A percentile compares a stretch with the other conserved stretches of the same genome.
These are phyloP conservation scores for Perdita meconis DNA, from an alignment of 2,888 invertebrate species.

Conservation along the genomic window DNA sequence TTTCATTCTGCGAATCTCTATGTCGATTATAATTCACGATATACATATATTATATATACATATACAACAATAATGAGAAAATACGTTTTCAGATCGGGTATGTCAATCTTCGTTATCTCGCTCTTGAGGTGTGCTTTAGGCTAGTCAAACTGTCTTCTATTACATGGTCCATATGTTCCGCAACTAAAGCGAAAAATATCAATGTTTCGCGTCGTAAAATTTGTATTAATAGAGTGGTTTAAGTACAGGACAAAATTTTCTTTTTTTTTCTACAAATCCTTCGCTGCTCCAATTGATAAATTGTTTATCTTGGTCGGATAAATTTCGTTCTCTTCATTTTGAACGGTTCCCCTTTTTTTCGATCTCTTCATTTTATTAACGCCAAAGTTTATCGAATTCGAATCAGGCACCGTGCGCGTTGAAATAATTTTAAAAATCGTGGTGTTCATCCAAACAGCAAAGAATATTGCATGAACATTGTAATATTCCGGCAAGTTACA, in stretches of 20 bases:
- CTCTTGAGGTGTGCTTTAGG: conserved; percentile 47
- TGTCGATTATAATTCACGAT: conserved; percentile 29
- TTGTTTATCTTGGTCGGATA: conserved; percentile 8
- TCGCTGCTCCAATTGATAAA: conserved; percentile 12
- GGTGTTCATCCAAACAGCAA: too few relatives aligned
- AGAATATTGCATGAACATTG: too few relatives aligned
- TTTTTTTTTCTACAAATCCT: conserved; percentile 9
- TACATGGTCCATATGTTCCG: conserved; percentile 6
- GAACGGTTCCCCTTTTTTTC: too few relatives aligned
- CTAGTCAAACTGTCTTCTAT: conserved; percentile 44
- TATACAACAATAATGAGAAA: conserved; percentile 27
- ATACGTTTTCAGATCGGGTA: conserved; percentile 37
- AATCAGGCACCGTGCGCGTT: too few relatives aligned
- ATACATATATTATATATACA: conserved; percentile 33
- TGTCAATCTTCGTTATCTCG: conserved; percentile 33
- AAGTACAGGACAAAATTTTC: conserved; percentile 56
- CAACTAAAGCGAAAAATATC: conserved; percentile 28
- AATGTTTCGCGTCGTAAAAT: conserved; percentile 17
- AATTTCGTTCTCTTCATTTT: neutral
- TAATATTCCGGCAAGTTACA: too few relatives aligned
- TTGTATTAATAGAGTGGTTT: conserved; percentile 30
- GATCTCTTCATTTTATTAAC: too few relatives aligned
- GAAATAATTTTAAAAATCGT: too few relatives aligned
- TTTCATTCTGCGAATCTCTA: conserved; percentile 1
- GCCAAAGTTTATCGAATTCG: too few relatives aligned